These are phyloP conservation scores for Neopelma chrysocephalum DNA, from an alignment of 2,797 vertebrate genomes.

Conservation along the genomic window DNA sequence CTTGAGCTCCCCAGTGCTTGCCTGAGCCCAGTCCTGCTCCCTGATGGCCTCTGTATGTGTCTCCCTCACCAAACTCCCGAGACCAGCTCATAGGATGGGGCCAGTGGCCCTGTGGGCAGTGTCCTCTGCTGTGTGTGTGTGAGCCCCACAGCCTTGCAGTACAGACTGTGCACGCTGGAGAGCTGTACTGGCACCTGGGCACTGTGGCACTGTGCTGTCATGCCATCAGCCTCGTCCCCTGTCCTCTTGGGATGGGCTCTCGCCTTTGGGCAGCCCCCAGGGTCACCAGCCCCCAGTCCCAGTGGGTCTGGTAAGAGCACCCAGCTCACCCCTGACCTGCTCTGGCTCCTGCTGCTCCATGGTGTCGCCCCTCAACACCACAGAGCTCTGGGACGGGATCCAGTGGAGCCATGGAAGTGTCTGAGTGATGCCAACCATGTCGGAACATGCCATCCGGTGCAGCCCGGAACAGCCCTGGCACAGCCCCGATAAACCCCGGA, in stretches of 20 bases:
- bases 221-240: not conserved
- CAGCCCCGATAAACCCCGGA: not conserved
- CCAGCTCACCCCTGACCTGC: not conserved
- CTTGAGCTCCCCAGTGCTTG: not conserved
- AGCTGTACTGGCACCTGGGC: not conserved
- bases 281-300: too few relatives aligned
- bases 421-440: not conserved
- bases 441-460: not conserved
- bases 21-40: not conserved
- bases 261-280: not conserved
- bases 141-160: not conserved
- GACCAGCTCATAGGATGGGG: not conserved
- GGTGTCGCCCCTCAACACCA: rapidly evolving
- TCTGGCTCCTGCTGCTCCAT: not conserved
- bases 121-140: not conserved
- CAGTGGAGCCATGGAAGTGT: too few relatives aligned
- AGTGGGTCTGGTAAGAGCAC: not conserved
- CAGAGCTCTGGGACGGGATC: not conserved
- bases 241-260: not conserved
- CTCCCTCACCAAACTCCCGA: not conserved
- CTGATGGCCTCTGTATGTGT: not conserved
- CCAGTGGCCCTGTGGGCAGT: rapidly evolving
- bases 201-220: not conserved
- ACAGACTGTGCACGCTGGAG: rapidly evolving
- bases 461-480: not conserved